Evolutionary conservation across 2,888 invertebrate genomes (phyloP), one percentile per base, ranked within the genome.

Genomic region (Hylaea fasciaria): DNA sequence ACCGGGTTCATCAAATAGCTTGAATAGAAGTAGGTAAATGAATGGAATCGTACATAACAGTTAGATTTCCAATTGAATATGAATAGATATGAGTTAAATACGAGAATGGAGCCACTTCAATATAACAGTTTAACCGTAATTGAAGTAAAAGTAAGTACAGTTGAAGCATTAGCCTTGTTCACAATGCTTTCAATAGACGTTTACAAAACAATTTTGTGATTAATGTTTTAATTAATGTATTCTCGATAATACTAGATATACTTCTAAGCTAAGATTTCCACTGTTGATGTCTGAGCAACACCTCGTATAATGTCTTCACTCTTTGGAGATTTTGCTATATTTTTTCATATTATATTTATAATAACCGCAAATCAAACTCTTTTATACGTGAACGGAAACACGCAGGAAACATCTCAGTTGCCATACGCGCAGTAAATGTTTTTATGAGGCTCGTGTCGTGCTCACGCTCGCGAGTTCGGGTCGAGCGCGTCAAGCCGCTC

Each of bases 1-100:
- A 39, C 39, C 50, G 12, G 41, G 46, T 60, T 49, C 51, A 32
- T 14, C 50, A 46, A 55, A 47, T 13, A 28, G 35, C 32, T 39
- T 32, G 22, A 47, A 35, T 17, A 52, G 52, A 56, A 52, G 56
- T 62, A 53, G 52, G 52, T 40, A 62, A 56, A 44, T 57, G 48
- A 56, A 44, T 57, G 48, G 40, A 54, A 56, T 35, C 47, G 22
- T 39, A 28, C 28, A 44, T 32, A 62, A 62, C 61, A 11, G 52
- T 61, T 60, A 60, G 50, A 29, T 55, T 57, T 55, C 50, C 45
- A 41, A 55, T 60, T 57, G 39, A 41, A 57, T 61, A 56, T 52
- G 52, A 62, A 62, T 52, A 52, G 56, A 52, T 56, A 39, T 47
- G 47, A 51, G 40, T 32, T 50, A 37, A 44, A 58, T 44, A 40